Base-by-base conservation (phyloP, 2,113 vertebrate species). In the Pyrgilauda ruficollis region DNA sequence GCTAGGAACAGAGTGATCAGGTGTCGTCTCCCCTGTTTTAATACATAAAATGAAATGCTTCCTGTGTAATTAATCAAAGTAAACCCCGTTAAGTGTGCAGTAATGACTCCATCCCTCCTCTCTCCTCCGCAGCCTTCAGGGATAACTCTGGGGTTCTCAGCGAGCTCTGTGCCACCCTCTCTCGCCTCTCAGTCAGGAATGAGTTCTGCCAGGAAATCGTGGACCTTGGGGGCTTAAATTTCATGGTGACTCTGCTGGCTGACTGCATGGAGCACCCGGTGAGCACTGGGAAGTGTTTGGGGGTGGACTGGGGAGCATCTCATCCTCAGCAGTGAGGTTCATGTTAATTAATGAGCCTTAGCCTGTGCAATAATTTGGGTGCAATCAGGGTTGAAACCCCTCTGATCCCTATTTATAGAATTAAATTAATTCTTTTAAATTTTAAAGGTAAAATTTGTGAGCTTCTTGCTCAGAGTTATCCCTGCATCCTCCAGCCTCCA, bases 161-260 rank as follows among this genome's bases (percentile, higher is more conserved):
- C 13, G 99, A 99, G 52, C 96, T 99, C 15, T 99, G 99, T 93
- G 98, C 98, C 53, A 99, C 99, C 50, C 94, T 99, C 44, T 98
- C 98, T 11, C 98, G 98, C 43, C 97, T 99, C 93, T 98, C 98
- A 2, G 98, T 99, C 55, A 98, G 99, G 64, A 99, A 99, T 0
- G 99, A 99, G 94, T 99, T 99, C 97, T 99, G 99, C 94, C 99
- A 99, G 96, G 99, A 99, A 35, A 98, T 99, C 9, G 99, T 99
- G 63, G 98, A 99, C 89, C 97, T 99, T 0, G 99, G 99, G 3
- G 99, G 99, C 47, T 94, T 99, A 16, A 97, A 97, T 49, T 95
- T 99, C 17, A 98, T 99, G 93, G 97, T 99, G 93, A 91, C 98
- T 0, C 96, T 99, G 46, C 97, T 99, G 56, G 98, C 98, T 10